Conservation (phyloP, 2,113 vertebrate species). For the Limanda limanda region DNA sequence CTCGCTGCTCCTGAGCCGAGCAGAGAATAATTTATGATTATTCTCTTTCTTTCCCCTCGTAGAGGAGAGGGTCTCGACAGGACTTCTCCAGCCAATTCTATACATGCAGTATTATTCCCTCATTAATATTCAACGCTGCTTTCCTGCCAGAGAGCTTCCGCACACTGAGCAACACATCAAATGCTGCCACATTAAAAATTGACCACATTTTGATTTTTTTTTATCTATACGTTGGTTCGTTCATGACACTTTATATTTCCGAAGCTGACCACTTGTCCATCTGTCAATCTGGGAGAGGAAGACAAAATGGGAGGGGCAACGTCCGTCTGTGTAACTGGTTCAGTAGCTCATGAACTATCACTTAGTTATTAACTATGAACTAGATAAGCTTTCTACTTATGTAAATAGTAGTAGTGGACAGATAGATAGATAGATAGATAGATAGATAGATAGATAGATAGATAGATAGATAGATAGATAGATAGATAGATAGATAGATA, state of each 20-base stretch:
- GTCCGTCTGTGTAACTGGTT: not conserved
- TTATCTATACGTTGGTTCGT: conserved; percentile 40
- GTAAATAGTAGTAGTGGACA: no score
- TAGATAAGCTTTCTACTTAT: no score
- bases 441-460: no score
- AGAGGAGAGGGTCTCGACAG: conserved; percentile 58
- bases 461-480: no score
- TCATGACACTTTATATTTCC: conserved; percentile 15
- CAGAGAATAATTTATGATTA: conserved; percentile 64
- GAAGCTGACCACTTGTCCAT: not conserved
- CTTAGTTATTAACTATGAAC: no score
- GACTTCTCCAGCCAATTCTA: conserved; percentile 59
- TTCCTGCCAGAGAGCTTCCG: conserved; percentile 64
- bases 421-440: no score
- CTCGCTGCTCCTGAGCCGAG: conserved; percentile 38
- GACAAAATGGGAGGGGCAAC: no score
- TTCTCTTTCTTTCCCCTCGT: conserved; percentile 50
- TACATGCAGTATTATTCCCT: conserved; percentile 64
- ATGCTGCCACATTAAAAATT: conserved; percentile 67
- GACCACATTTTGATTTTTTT: conserved; percentile 56
- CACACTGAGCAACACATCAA: conserved; percentile 61
- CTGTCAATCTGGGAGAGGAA: not conserved
- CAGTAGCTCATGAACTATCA: not conserved
- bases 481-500: no score
- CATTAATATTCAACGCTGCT: conserved; percentile 74